Evolutionary conservation across 2,113 vertebrate genomes (phyloP).

Genomic region (Chaetops frenatus): DNA sequence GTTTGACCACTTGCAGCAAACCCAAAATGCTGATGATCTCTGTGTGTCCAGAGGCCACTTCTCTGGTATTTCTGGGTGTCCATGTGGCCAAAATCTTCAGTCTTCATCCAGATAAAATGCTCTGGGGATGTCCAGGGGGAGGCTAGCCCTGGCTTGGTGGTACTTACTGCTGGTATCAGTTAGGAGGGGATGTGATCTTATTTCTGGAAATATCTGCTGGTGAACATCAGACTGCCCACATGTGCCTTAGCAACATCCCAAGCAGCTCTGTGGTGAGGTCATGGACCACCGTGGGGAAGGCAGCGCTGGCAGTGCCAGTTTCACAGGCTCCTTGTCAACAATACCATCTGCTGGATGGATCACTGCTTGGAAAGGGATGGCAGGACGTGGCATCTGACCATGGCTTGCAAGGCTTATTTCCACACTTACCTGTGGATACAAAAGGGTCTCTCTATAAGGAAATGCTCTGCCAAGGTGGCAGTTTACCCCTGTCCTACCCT

Average conservation of each 20-base stretch:
- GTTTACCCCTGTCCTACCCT: neutral
- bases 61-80: neutral
- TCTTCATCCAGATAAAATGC: neutral
- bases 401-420: neutral
- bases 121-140: too few species aligned
- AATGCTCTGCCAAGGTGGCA: neutral
- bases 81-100: fast-evolving
- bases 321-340: conserved; percentile 45
- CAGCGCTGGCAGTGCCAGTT: conserved; percentile 13
- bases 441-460: neutral
- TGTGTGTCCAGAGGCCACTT: neutral
- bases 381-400: conserved; percentile 5
- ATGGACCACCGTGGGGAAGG: neutral
- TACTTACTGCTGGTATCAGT: neutral
- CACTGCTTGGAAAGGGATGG: conserved; percentile 33
- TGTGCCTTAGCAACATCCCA: conserved; percentile 32
- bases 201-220: neutral
- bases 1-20: conserved; percentile 17
- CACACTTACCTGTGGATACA: conserved; percentile 6
- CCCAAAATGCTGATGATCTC: fast-evolving
- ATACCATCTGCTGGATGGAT: conserved; percentile 57
- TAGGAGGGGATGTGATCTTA: neutral
- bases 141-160: neutral
- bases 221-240: conserved; percentile 14
- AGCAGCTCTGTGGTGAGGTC: neutral